These are phyloP conservation scores for Thunnus albacares DNA, from an alignment of 2,797 vertebrate species.

Conservation along the genomic window DNA sequence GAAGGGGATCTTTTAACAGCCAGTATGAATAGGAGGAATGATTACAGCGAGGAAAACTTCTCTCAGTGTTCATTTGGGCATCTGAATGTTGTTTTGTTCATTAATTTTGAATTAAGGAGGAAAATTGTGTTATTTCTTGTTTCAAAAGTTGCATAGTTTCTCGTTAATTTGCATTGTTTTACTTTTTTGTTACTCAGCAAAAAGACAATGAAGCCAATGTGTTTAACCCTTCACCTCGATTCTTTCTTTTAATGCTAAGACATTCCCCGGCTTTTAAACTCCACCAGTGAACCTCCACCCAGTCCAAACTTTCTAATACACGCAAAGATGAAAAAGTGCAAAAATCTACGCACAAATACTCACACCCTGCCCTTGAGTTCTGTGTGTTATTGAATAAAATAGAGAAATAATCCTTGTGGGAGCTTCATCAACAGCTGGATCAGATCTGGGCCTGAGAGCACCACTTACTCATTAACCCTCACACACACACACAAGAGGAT, in stretches of 20 bases:
- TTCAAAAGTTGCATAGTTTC: constrained; percentile 5
- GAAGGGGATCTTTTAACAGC: too few relatives aligned
- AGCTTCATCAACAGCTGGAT: constrained; percentile 76
- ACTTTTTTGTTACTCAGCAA: constrained; percentile 24
- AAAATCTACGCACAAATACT: constrained; percentile 31
- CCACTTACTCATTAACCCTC: constrained; percentile 48
- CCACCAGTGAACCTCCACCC: constrained; percentile 64
- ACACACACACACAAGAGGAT: constrained; percentile 36
- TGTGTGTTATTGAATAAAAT: constrained; percentile 57
- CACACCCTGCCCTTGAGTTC: constrained; percentile 53
- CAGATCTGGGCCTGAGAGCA: constrained; percentile 63
- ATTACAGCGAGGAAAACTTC: too few relatives aligned
- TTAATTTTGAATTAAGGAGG: too few relatives aligned
- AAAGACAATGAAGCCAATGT: constrained; percentile 21
- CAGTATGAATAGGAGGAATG: too few relatives aligned
- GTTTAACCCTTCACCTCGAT: constrained; percentile 18
- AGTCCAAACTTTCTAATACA: constrained; percentile 52
- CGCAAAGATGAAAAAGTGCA: constrained; percentile 24
- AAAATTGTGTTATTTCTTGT: not conserved
- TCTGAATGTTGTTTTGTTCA: too few relatives aligned
- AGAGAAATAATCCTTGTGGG: constrained; percentile 62
- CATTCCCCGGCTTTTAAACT: constrained; percentile 69
- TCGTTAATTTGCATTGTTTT: constrained; percentile 24
- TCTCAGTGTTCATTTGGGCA: too few relatives aligned
- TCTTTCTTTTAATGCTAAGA: constrained; percentile 51